Evolutionary conservation across 2,113 vertebrate species (phyloP).

Genomic region (Miniopterus natalensis): DNA sequence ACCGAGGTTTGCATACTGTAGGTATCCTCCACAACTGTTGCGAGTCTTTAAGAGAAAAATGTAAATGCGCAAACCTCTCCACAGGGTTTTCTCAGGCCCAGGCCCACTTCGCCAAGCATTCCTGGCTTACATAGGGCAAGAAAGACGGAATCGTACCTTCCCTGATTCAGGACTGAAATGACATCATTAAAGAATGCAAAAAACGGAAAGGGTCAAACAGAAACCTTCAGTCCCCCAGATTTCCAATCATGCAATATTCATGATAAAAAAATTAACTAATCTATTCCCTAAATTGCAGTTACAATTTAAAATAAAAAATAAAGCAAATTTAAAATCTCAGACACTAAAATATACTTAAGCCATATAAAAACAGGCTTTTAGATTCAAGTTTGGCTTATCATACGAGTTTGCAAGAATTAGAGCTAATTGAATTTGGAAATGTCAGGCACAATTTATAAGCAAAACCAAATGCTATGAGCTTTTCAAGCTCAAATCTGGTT

Average conservation of each 20-base stretch:
- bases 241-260: slow-evolving; percentile 45
- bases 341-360: slow-evolving; percentile 45
- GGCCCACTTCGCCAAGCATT: background rate
- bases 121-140: background rate
- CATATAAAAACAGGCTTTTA: slow-evolving; percentile 60
- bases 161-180: background rate
- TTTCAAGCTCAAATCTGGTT: slow-evolving; percentile 62
- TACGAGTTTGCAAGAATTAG: slow-evolving; percentile 69
- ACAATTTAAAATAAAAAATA: slow-evolving; percentile 69
- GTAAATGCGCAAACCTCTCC: background rate
- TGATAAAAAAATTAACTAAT: slow-evolving; percentile 63
- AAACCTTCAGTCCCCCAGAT: background rate
- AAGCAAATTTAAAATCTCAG: slow-evolving; percentile 57
- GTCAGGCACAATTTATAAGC: slow-evolving; percentile 73
- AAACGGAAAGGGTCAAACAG: slow-evolving; percentile 21
- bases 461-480: slow-evolving; percentile 33
- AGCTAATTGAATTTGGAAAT: slow-evolving; percentile 83
- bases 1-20: background rate
- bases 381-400: slow-evolving; percentile 71
- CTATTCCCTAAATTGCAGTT: slow-evolving; percentile 37
- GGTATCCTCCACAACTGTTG: slow-evolving; percentile 41
- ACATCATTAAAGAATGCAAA: slow-evolving; percentile 52
- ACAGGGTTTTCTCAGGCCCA: background rate
- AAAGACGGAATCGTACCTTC: background rate
- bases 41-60: background rate